These are phyloP conservation scores for Nephrotoma appendiculata DNA, from an alignment of 2,888 invertebrate species.

Conservation along the genomic window DNA sequence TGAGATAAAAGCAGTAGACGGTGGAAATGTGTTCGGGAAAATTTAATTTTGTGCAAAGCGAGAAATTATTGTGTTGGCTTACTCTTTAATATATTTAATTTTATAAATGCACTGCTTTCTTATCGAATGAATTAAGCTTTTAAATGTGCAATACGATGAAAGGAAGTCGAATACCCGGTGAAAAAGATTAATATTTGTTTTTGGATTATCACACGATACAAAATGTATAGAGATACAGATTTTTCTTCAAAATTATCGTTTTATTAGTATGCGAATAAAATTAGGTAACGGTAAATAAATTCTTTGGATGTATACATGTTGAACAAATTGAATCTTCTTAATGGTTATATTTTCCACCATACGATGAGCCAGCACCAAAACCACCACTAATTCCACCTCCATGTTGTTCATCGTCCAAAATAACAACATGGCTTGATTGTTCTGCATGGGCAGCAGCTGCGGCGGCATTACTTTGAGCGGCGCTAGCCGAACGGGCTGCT, in stretches of 20 bases:
- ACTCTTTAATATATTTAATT: background rate
- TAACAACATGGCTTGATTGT: background rate
- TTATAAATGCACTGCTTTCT: background rate
- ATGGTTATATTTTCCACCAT: background rate
- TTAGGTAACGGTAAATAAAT: background rate
- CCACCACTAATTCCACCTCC: background rate
- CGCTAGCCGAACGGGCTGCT: slow-evolving; percentile 44
- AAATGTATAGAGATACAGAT: too few species aligned
- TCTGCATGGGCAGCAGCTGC: slow-evolving; percentile 51
- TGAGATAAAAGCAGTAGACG: background rate
- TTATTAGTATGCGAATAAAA: background rate
- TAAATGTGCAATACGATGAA: background rate
- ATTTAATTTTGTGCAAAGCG: background rate
- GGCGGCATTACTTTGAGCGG: slow-evolving; percentile 54
- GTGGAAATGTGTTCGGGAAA: background rate
- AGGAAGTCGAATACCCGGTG: background rate
- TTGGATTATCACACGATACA: too few species aligned
- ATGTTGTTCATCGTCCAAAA: background rate
- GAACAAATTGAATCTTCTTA: background rate
- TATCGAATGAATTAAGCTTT: background rate
- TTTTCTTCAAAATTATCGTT: background rate
- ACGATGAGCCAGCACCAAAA: background rate
- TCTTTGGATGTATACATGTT: background rate
- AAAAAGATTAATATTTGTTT: background rate
- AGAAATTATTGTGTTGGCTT: background rate